Conservation (phyloP, 53 echinoderm and acorn worm genomes). For the Crossaster papposus region DNA sequence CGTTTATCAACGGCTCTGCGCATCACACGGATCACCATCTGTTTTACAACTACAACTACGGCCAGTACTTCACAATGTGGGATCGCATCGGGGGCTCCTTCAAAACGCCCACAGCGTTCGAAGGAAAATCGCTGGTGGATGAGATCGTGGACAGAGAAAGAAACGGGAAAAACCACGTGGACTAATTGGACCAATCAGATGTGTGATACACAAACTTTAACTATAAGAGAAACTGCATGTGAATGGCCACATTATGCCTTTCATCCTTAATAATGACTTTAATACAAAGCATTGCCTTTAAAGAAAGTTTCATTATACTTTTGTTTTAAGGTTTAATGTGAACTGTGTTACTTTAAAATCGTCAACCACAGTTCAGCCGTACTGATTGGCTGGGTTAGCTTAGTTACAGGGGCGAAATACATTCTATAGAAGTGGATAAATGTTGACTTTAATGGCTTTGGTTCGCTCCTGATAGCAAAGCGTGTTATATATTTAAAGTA, state of each 20-base stretch:
- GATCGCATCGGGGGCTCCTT: conserved; percentile 94
- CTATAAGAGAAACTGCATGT: neutral
- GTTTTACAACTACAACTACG: conserved; percentile 96
- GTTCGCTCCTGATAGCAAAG: neutral
- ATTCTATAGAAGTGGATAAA: neutral
- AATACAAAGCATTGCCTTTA: neutral
- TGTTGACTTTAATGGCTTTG: neutral
- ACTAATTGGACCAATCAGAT: conserved; percentile 15
- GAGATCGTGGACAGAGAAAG: conserved; percentile 57
- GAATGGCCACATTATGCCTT: neutral
- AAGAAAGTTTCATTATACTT: neutral
- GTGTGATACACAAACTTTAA: neutral
- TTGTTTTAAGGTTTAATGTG: neutral
- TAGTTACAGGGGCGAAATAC: neutral
- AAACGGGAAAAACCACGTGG: conserved; percentile 9
- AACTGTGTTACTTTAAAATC: neutral
- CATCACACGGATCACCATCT: conserved; percentile 98
- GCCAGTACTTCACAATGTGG: conserved; percentile 98
- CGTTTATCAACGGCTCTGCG: conserved; percentile 91
- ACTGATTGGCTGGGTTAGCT: neutral
- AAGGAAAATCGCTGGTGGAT: conserved; percentile 76
- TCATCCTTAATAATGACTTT: neutral
- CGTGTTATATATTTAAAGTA: neutral
- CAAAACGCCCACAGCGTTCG: conserved; percentile 78
- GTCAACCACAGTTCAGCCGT: neutral